phyloP scores from a whole-genome alignment of 2,888 invertebrate species.

The Ophion ventricosus region DNA sequence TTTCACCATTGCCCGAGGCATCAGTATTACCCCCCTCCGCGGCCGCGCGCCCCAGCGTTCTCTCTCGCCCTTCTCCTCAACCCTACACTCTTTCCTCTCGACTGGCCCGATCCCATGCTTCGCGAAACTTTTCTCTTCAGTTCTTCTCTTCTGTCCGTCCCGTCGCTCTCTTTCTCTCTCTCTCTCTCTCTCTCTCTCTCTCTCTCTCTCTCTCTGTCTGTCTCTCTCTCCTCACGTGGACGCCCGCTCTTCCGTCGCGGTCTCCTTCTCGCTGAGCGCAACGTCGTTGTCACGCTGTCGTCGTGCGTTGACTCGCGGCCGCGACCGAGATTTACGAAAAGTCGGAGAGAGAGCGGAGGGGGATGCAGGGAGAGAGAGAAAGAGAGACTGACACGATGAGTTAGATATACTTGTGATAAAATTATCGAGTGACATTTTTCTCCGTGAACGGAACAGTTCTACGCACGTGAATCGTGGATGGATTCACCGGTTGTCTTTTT shows the following conservation, averaged over 20 bases:
- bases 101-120: background rate
- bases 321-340: constrained; percentile 23
- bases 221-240: background rate
- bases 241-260: background rate
- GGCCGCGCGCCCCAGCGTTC: constrained; percentile 3
- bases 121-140: constrained; percentile 8
- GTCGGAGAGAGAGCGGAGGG: too few relatives aligned
- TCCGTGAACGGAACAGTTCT: too few relatives aligned
- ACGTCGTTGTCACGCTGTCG: background rate
- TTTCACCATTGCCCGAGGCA: constrained; percentile 70
- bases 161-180: constrained; percentile 7
- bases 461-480: too few relatives aligned
- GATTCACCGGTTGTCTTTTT: too few relatives aligned
- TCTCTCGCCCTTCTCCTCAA: constrained; percentile 30
- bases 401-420: too few relatives aligned
- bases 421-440: too few relatives aligned
- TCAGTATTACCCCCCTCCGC: constrained; percentile 18
- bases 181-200: constrained; percentile 33
- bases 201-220: constrained; percentile 24
- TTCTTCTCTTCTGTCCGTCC: constrained; percentile 24
- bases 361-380: too few relatives aligned
- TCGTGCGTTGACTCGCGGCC: constrained; percentile 30
- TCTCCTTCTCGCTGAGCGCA: background rate
- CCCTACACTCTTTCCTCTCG: constrained; percentile 33
- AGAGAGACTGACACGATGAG: too few relatives aligned